phyloP scores from a whole-genome alignment of 2,888 invertebrate genomes.

The Xylota sylvarum region DNA sequence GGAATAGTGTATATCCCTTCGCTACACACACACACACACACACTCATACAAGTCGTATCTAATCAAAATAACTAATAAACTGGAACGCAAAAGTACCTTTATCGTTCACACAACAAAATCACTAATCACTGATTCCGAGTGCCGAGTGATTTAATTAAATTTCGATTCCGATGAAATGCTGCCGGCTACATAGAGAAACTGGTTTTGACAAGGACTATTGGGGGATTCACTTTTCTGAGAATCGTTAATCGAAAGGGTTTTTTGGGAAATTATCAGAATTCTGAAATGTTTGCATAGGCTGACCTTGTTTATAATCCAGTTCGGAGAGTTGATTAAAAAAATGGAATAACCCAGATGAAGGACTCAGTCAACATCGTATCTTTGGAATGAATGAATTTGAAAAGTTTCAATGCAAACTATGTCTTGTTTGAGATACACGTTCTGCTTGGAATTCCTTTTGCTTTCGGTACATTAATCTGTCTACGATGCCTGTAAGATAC shows the following conservation, averaged over 20 bases:
- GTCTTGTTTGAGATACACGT: too few relatives aligned
- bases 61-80: constrained; percentile 35
- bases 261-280: neutral
- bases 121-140: constrained; percentile 6
- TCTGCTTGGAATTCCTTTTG: too few relatives aligned
- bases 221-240: neutral
- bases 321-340: too few relatives aligned
- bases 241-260: neutral
- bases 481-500: too few relatives aligned
- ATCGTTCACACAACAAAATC: constrained; percentile 4
- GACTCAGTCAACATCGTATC: too few relatives aligned
- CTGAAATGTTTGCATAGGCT: neutral
- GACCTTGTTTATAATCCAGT: neutral
- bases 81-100: constrained; percentile 23
- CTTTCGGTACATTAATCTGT: too few relatives aligned
- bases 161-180: constrained; percentile 19
- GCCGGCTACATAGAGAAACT: too few relatives aligned
- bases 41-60: constrained; percentile 10
- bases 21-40: neutral
- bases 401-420: too few relatives aligned
- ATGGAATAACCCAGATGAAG: neutral
- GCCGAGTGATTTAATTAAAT: constrained; percentile 41
- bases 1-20: neutral
- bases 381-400: too few relatives aligned
- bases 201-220: neutral